Evolutionary conservation across 2,797 vertebrate species (phyloP), one percentile per base, ranked within the genome.

Genomic region (Gymnoscopelus microlampas): DNA sequence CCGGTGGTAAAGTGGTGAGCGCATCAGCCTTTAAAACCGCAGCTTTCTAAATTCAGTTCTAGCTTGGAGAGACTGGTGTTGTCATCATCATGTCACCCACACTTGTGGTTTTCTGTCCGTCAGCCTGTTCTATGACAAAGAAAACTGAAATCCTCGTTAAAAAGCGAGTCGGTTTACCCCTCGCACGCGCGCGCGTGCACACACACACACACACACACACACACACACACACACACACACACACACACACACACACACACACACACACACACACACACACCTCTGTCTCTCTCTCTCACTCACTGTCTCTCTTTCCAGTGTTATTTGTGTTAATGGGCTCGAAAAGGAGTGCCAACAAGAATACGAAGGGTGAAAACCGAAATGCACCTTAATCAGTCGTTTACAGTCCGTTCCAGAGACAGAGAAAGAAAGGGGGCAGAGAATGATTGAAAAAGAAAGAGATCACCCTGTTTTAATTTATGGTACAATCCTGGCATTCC

Each of bases 251-350:
- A 35, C 35, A 35, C 35, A 35, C 35, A 35, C 35, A 35, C 35
- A 35, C 35, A 35, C 35, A 35, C 35, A 35, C 35, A 35, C 35
- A 26, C 26, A 26, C 26, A 26, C 26, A 26, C 26, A 26, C 19
- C 10, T 60, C 47, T 62, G 12, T 35, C 7, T 13, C 26, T 39
- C 14, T 54, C 29, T 10, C 44, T 50, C 13, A 50, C 44, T 32
- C 47, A 2, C 50, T 64, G 13, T 76, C 32, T 70, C 60, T 81
- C 81, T 78, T 76, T 73, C 74, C 50, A n/a, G 49, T 60, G 49
- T 68, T 73, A 84, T 90, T 88, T 89, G 74, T 78, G 85, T 84
- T 87, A 86, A 89, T 87, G 78, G 63, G 50, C 68, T 78, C 14
- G 10, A 62, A 82, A 68, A 68, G 66, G 73, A 85, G 67, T 73